Conservation (phyloP, 2,797 vertebrate species). For the Eutrigla gurnardus region DNA sequence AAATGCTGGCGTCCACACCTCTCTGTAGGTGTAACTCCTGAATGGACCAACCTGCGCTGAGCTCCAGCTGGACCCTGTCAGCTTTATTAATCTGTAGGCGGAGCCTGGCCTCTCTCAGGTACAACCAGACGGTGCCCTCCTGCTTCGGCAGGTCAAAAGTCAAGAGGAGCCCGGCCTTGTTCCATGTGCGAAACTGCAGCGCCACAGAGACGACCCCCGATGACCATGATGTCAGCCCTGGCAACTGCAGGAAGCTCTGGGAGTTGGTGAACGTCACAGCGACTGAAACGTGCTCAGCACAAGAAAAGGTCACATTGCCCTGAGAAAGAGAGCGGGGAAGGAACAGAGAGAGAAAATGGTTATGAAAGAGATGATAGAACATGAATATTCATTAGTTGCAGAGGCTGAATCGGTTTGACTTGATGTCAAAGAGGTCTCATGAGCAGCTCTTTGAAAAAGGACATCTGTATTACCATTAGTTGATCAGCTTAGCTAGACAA, state of each 20-base stretch:
- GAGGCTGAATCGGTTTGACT: constrained; percentile 61
- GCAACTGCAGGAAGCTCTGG: constrained; percentile 88
- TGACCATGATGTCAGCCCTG: constrained; percentile 78
- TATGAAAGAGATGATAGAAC: constrained; percentile 54
- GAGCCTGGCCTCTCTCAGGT: constrained; percentile 83
- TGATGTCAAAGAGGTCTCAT: constrained; percentile 67
- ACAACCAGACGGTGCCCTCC: constrained; percentile 80
- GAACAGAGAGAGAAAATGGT: constrained; percentile 50
- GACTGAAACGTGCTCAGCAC: constrained; percentile 88
- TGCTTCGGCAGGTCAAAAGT: constrained; percentile 83
- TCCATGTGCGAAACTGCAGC: constrained; percentile 94
- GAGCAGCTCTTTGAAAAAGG: constrained; percentile 57
- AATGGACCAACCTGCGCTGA: constrained; percentile 86
- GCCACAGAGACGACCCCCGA: constrained; percentile 83
- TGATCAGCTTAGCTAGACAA: constrained; percentile 27
- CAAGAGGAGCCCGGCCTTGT: constrained; percentile 88
- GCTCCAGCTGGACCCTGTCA: constrained; percentile 79
- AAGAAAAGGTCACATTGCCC: constrained; percentile 95
- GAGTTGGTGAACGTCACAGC: constrained; percentile 88
- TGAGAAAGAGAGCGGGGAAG: constrained; percentile 64
- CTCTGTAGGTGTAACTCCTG: background rate
- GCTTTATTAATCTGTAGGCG: constrained; percentile 83
- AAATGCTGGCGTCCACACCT: background rate
- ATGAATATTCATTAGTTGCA: constrained; percentile 75
- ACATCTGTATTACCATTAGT: constrained; percentile 69